phyloP scores from a whole-genome alignment of 2,113 vertebrate species.

The Sterna hirundo region DNA sequence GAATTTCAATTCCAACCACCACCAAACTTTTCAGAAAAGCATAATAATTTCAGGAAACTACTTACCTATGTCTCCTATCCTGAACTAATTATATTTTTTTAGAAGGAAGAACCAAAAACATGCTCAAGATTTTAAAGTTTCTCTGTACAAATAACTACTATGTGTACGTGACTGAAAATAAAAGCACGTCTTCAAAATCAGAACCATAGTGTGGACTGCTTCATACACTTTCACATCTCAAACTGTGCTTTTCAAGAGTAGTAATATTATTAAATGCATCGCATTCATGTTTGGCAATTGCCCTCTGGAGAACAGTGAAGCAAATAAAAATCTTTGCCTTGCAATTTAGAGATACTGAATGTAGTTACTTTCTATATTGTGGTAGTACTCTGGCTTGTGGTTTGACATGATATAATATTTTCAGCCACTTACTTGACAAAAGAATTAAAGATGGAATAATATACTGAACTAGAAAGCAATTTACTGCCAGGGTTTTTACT shows the following conservation, averaged over 20 bases:
- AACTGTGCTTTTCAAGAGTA: neutral
- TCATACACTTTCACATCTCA: neutral
- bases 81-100: neutral
- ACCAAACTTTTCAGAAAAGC: constrained; percentile 11
- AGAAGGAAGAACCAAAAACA: constrained; percentile 64
- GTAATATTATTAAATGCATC: neutral
- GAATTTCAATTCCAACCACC: constrained; percentile 56
- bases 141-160: constrained; percentile 79
- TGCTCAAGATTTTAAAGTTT: constrained; percentile 81
- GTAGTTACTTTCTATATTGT: neutral
- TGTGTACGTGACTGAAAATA: constrained; percentile 85
- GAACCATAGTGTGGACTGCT: neutral
- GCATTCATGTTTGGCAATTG: neutral
- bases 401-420: neutral
- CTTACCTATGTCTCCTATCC: neutral
- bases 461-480: neutral
- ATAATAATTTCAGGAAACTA: constrained; percentile 66
- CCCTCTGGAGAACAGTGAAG: neutral
- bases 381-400: neutral
- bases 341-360: neutral
- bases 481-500: neutral
- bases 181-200: constrained; percentile 67
- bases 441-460: neutral
- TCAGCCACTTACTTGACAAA: neutral
- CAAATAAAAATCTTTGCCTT: neutral